Percentiles rank a stretch among this genome's conserved stretches.
Evolutionary conservation across 2,888 invertebrate genomes (phyloP).

Genomic region (Polymixis flavicincta): DNA sequence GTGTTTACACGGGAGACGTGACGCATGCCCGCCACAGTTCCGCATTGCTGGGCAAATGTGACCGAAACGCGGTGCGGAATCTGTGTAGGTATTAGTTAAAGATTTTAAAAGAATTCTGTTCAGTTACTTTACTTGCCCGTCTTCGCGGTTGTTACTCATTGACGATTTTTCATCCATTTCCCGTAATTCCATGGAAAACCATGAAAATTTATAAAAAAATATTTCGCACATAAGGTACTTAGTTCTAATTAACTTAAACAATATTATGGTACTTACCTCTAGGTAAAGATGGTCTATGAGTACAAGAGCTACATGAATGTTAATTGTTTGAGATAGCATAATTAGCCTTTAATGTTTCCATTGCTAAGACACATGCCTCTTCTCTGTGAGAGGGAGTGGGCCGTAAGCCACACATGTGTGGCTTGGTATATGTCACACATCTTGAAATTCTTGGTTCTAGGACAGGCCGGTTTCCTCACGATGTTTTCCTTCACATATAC

Average conservation of each 20-base stretch:
- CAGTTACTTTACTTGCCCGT: background rate
- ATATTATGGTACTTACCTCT: background rate
- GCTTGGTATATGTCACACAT: too few species aligned
- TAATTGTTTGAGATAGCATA: background rate
- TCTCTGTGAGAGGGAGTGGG: too few species aligned
- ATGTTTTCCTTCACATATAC: too few species aligned
- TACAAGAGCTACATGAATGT: background rate
- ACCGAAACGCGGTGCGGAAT: background rate
- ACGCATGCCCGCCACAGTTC: conserved; percentile 48
- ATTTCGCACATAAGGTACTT: background rate
- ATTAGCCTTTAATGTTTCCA: too few species aligned
- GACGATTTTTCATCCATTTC: background rate
- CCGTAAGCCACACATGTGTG: too few species aligned
- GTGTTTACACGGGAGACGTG: conserved; percentile 44
- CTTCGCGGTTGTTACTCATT: background rate
- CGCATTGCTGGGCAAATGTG: conserved; percentile 45
- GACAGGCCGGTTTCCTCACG: too few species aligned
- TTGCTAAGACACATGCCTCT: too few species aligned
- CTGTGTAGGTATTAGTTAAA: background rate
- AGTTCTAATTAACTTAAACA: background rate
- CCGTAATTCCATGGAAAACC: background rate
- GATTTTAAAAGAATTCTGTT: conserved; percentile 1
- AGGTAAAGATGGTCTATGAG: too few species aligned
- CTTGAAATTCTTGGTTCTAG: too few species aligned
- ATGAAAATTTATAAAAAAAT: too few species aligned